A percentile compares a stretch with the other conserved stretches of the same genome.
phyloP scores from a whole-genome alignment of 1,140 invertebrate species.

The Caenorhabditis briggsae region DNA sequence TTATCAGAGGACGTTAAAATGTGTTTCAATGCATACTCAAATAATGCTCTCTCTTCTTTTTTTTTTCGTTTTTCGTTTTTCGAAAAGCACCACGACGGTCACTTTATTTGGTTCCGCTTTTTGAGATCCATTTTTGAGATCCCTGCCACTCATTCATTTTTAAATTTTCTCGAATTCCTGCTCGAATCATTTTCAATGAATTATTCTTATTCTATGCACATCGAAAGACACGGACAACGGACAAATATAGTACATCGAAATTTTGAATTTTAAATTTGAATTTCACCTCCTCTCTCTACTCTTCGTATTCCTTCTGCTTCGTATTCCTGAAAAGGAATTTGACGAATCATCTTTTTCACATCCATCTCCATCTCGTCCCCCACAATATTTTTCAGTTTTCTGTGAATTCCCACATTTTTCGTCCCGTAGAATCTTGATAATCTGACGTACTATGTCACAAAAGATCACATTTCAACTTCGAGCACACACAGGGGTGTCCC shows the following conservation, averaged over 20 bases:
- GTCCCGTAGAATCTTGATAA: constrained; percentile 48
- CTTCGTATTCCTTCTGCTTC: neutral
- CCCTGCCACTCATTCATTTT: neutral
- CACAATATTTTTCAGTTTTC: constrained; percentile 1
- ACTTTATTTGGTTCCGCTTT: constrained; percentile 34
- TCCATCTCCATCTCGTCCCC: neutral
- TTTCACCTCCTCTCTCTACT: neutral
- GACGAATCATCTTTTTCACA: neutral
- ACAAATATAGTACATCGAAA: neutral
- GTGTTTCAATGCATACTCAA: constrained; percentile 54
- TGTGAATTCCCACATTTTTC: constrained; percentile 43
- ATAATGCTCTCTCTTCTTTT: constrained; percentile 23
- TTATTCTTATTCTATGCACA: neutral
- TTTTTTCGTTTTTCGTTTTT: neutral
- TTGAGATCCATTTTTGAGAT: neutral
- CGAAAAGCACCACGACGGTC: neutral
- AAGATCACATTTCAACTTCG: constrained; percentile 54
- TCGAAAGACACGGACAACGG: neutral
- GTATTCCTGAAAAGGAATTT: constrained; percentile 9
- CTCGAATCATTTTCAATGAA: neutral
- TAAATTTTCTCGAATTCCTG: neutral
- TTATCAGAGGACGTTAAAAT: constrained; percentile 50
- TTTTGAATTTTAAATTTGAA: constrained; percentile 4
- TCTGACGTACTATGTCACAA: constrained; percentile 56
- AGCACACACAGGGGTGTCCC: constrained; percentile 53